Conservation (phyloP, 1,140 invertebrate genomes). For the Paraescarpia echinospica region DNA sequence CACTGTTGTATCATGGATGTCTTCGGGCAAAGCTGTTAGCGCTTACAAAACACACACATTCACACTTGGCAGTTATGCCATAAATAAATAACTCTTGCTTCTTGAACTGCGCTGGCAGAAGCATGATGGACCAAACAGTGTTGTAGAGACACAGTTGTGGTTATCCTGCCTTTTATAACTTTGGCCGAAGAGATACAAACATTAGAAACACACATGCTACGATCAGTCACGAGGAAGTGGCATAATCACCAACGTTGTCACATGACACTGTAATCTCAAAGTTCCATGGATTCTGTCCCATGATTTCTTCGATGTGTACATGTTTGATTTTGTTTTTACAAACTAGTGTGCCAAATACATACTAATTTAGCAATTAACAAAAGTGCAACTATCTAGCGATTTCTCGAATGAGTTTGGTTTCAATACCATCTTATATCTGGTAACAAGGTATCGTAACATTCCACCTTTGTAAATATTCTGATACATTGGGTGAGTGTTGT, state of each 20-base stretch:
- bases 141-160: background rate
- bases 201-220: background rate
- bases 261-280: background rate
- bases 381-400: too few relatives aligned
- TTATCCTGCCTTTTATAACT: background rate
- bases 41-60: background rate
- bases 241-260: too few relatives aligned
- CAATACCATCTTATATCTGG: too few relatives aligned
- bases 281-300: background rate
- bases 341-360: background rate
- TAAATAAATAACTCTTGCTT: constrained; percentile 6
- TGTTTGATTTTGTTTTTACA: background rate
- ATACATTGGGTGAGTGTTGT: background rate
- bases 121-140: background rate
- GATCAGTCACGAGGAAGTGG: background rate
- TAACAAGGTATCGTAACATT: too few relatives aligned
- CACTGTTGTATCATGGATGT: background rate
- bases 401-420: too few relatives aligned
- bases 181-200: background rate
- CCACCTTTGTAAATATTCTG: too few relatives aligned
- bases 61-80: background rate
- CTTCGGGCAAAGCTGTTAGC: background rate
- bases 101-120: background rate
- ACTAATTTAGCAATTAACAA: background rate
- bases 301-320: background rate